These are phyloP conservation scores for Galerucella nymphaeae DNA, from an alignment of 2,888 invertebrate species.

Conservation along the genomic window DNA sequence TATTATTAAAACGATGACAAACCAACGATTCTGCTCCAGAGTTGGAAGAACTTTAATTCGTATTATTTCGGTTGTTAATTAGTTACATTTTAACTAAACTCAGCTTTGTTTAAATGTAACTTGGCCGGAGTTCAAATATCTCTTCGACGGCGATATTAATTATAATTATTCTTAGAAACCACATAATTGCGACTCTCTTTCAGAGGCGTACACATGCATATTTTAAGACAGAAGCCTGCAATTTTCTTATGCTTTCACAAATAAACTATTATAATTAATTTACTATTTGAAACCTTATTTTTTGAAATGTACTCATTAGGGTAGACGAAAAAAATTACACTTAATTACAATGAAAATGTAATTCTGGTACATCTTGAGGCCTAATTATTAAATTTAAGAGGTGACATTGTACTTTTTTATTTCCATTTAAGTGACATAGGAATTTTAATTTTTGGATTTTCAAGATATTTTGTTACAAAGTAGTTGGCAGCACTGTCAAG, in stretches of 20 bases:
- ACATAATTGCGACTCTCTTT: conserved; percentile 28
- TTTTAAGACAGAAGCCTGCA: background rate
- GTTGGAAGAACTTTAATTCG: background rate
- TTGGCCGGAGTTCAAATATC: conserved; percentile 35
- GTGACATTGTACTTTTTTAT: too few relatives aligned
- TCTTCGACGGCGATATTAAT: conserved; percentile 33
- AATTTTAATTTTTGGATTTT: too few relatives aligned
- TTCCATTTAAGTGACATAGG: too few relatives aligned
- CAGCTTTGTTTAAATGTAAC: conserved; percentile 31
- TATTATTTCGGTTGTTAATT: conserved; percentile 26
- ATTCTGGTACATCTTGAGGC: too few relatives aligned
- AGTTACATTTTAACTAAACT: conserved; percentile 35
- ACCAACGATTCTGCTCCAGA: background rate
- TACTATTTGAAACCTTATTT: background rate
- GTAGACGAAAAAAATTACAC: too few relatives aligned
- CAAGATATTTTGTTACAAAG: too few relatives aligned
- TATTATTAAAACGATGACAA: background rate
- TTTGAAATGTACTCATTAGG: background rate
- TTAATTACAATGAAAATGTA: too few relatives aligned
- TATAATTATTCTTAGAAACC: conserved; percentile 36
- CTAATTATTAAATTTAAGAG: too few relatives aligned
- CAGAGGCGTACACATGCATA: background rate
- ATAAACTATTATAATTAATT: background rate
- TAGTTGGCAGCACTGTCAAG: too few relatives aligned
- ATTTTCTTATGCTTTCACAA: too few relatives aligned